Percentiles rank a stretch among this genome's conserved stretches.
Evolutionary conservation across 2,797 vertebrate genomes (phyloP).

Genomic region (Pseudomugil tenellus): DNA sequence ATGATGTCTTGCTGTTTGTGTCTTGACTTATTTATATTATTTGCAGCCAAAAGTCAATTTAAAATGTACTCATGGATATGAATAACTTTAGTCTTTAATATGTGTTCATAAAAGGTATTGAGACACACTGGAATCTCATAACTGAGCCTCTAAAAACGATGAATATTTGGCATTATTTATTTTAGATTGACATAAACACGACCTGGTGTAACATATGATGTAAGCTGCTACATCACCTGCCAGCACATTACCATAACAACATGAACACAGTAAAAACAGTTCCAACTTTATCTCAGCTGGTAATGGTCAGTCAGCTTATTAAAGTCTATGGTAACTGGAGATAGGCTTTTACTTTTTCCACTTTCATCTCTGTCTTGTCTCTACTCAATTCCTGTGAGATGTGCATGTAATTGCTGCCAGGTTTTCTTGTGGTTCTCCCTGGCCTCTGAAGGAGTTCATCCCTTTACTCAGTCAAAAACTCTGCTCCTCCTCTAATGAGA

Average conservation of each 20-base stretch:
- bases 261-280: slow-evolving; percentile 2
- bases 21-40: neutral
- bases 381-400: slow-evolving; percentile 38
- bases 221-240: neutral
- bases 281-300: neutral
- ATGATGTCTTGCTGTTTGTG: neutral
- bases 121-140: too few species aligned
- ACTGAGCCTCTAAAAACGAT: neutral
- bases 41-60: neutral
- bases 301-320: neutral
- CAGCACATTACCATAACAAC: neutral
- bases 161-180: neutral
- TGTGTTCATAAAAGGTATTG: neutral
- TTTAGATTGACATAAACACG: neutral
- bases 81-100: neutral
- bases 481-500: slow-evolving; percentile 75
- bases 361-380: slow-evolving; percentile 14
- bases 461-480: slow-evolving; percentile 56
- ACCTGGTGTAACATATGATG: neutral
- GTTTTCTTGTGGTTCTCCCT: slow-evolving; percentile 59
- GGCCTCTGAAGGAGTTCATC: slow-evolving; percentile 68
- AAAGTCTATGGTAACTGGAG: slow-evolving; percentile 16
- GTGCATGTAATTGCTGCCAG: slow-evolving; percentile 70
- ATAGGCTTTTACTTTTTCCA: slow-evolving; percentile 16
- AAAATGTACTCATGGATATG: neutral